Conservation (phyloP, 2,888 invertebrate genomes). For the Catocala sponsa region DNA sequence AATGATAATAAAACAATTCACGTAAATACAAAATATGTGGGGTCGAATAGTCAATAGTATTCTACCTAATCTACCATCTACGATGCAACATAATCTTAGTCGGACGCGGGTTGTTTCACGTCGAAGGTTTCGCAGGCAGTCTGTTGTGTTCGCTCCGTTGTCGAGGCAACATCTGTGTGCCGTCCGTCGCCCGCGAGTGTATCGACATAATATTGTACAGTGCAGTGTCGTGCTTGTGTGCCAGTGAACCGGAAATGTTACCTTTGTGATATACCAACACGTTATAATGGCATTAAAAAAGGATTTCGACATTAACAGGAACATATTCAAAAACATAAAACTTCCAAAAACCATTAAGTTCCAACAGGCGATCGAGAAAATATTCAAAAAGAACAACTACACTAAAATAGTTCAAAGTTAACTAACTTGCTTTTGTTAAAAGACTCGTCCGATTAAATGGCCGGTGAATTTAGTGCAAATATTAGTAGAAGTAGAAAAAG, state of each 20-base stretch:
- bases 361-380: conserved; percentile 78
- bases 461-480: conserved; percentile 78
- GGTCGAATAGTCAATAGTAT: background rate
- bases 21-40: too few species aligned
- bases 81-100: conserved; percentile 64
- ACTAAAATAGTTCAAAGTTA: conserved; percentile 84
- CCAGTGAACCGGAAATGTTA: conserved; percentile 76
- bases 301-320: conserved; percentile 79
- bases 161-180: conserved; percentile 72
- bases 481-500: conserved; percentile 75
- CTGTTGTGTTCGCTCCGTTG: conserved; percentile 83
- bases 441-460: conserved; percentile 76
- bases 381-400: conserved; percentile 82
- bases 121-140: conserved; percentile 65
- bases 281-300: conserved; percentile 81
- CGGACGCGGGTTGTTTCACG: conserved; percentile 64
- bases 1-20: too few species aligned
- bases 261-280: conserved; percentile 67
- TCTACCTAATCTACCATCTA: conserved; percentile 50
- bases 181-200: conserved; percentile 57
- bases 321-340: conserved; percentile 75
- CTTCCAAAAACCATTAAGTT: conserved; percentile 74
- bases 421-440: conserved; percentile 23
- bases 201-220: conserved; percentile 59
- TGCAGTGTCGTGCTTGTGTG: conserved; percentile 61